Evolutionary conservation across 1,140 invertebrate species (phyloP).

Genomic region (Ylistrum balloti): DNA sequence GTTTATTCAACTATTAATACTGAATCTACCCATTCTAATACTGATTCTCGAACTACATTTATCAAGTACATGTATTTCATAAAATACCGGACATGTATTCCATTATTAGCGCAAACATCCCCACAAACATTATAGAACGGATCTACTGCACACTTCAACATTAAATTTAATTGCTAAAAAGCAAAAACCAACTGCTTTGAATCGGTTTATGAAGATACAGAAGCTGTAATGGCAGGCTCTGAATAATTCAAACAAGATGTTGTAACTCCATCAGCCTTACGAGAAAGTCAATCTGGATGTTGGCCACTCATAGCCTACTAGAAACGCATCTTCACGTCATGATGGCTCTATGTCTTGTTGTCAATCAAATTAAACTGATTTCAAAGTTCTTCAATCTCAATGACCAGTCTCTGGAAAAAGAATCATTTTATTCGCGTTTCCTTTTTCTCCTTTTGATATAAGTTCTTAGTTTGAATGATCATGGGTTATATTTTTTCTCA

Average conservation of each 20-base stretch:
- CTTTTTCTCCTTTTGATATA: background rate
- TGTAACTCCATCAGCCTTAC: background rate
- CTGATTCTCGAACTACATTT: no score
- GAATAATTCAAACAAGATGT: conserved; percentile 35
- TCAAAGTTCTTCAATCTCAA: background rate
- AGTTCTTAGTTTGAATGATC: background rate
- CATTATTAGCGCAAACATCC: no score
- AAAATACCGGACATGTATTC: no score
- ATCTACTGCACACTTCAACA: background rate
- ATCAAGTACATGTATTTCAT: no score
- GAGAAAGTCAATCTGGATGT: background rate
- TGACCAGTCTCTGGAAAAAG: background rate
- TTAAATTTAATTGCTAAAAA: background rate
- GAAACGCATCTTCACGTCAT: background rate
- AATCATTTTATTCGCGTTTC: background rate
- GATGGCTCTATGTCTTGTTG: background rate
- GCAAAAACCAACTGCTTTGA: conserved; percentile 14
- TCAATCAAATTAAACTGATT: background rate
- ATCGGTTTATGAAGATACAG: background rate
- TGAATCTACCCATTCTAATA: no score
- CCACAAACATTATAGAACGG: background rate
- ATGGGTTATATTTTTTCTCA: conserved; percentile 4
- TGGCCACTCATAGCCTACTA: background rate
- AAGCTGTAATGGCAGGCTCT: background rate
- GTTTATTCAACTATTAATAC: no score